Evolutionary conservation across 2,113 vertebrate genomes (phyloP).

Genomic region (Brachyhypopomus gauderio): DNA sequence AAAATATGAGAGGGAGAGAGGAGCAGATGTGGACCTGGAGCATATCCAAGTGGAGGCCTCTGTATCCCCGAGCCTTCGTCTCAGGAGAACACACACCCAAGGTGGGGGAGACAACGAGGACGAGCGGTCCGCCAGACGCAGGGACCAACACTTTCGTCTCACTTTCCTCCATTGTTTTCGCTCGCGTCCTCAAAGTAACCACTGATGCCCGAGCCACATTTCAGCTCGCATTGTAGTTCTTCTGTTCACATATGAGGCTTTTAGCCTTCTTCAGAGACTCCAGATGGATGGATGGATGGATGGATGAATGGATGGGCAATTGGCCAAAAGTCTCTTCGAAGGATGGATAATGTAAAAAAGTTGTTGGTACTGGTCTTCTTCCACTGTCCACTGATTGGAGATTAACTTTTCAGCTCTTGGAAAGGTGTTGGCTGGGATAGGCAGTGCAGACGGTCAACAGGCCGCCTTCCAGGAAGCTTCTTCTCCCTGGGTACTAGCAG

Average conservation of each 20-base stretch:
- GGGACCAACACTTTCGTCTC: constrained; percentile 42
- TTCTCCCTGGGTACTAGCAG: constrained; percentile 58
- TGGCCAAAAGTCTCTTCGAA: neutral
- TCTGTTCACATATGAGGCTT: constrained; percentile 11
- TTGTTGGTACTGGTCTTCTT: constrained; percentile 25
- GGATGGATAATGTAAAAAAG: neutral
- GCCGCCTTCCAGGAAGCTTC: constrained; percentile 74
- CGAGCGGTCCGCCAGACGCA: constrained; percentile 30
- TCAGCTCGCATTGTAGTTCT: neutral
- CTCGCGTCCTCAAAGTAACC: neutral
- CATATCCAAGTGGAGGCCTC: constrained; percentile 65
- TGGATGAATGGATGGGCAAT: neutral
- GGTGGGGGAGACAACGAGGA: constrained; percentile 52
- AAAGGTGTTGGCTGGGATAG: constrained; percentile 25
- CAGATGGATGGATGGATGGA: neutral
- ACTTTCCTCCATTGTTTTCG: neutral
- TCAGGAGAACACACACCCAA: constrained; percentile 60
- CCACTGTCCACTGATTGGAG: constrained; percentile 13
- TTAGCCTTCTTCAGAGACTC: neutral
- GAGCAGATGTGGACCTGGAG: constrained; percentile 77
- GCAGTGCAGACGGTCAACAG: constrained; percentile 73
- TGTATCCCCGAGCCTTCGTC: constrained; percentile 68
- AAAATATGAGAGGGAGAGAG: constrained; percentile 57
- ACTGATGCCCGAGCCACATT: constrained; percentile 19
- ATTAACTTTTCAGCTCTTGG: constrained; percentile 3